phyloP scores from a whole-genome alignment of 2,797 vertebrate species.

The Vultur gryphus region DNA sequence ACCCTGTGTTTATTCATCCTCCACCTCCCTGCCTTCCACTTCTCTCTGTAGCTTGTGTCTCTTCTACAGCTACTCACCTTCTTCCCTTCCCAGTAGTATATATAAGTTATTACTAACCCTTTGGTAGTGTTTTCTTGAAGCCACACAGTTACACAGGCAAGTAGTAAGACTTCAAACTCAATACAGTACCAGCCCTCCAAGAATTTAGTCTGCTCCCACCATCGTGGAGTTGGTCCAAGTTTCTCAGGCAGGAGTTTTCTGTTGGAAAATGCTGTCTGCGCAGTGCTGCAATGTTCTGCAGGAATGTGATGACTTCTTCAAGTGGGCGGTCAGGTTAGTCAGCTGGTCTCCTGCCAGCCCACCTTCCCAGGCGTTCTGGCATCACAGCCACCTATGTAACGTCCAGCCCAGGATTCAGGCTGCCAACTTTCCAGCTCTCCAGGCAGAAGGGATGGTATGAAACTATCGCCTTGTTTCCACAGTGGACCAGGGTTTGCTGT shows the following conservation, averaged over 20 bases:
- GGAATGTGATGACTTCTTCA: background rate
- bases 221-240: background rate
- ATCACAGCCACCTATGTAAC: background rate
- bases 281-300: background rate
- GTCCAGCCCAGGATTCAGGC: background rate
- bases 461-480: background rate
- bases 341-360: background rate
- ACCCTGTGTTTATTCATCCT: background rate
- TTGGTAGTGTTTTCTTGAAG: background rate
- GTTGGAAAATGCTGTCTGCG: background rate
- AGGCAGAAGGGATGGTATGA: background rate
- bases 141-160: fast-evolving
- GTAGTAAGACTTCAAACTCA: background rate
- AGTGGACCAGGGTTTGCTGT: background rate
- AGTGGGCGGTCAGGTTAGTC: background rate
- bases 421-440: background rate
- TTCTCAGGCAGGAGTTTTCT: background rate
- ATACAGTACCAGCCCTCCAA: background rate
- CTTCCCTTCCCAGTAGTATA: background rate
- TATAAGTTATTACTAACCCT: background rate
- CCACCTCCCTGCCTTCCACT: background rate
- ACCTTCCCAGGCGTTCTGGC: background rate
- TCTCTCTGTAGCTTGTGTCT: background rate
- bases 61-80: background rate
- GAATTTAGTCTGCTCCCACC: background rate